Evolutionary conservation across 2,113 vertebrate genomes (phyloP).

Genomic region (Mastomys coucha): DNA sequence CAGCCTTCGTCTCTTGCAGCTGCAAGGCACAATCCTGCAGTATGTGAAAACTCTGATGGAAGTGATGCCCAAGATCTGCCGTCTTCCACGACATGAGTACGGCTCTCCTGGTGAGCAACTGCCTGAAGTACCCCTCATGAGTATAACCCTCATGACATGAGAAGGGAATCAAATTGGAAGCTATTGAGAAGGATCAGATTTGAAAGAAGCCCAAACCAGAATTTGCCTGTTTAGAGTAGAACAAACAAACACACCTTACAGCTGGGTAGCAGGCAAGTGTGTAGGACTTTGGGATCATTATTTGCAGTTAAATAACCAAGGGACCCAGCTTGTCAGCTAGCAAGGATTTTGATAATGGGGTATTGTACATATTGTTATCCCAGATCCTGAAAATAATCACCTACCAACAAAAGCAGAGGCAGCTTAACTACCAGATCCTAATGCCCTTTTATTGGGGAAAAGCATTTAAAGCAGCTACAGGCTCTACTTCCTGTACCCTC

Average conservation of each 20-base stretch:
- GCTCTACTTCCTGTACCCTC: too few relatives aligned
- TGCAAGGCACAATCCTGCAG: constrained; percentile 94
- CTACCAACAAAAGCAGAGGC: neutral
- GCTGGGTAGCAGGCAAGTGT: neutral
- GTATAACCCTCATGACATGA: fast-evolving
- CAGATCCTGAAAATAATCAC: neutral
- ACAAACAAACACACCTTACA: neutral
- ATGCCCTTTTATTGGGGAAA: neutral
- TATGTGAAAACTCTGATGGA: constrained; percentile 95
- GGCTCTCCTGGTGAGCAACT: constrained; percentile 91
- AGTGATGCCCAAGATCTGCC: constrained; percentile 95
- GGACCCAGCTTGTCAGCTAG: neutral
- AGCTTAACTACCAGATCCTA: neutral
- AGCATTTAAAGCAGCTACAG: neutral
- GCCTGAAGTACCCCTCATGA: fast-evolving
- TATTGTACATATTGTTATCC: neutral
- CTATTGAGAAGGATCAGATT: neutral
- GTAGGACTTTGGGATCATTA: too few relatives aligned
- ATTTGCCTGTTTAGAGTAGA: neutral
- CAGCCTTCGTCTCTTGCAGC: constrained; percentile 80
- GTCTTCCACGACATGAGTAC: constrained; percentile 93
- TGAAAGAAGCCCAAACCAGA: neutral
- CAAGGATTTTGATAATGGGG: neutral
- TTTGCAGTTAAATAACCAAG: neutral
- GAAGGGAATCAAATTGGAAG: neutral